Base-by-base conservation (phyloP, 1,140 invertebrate species). In the Heliconius nattereri region DNA sequence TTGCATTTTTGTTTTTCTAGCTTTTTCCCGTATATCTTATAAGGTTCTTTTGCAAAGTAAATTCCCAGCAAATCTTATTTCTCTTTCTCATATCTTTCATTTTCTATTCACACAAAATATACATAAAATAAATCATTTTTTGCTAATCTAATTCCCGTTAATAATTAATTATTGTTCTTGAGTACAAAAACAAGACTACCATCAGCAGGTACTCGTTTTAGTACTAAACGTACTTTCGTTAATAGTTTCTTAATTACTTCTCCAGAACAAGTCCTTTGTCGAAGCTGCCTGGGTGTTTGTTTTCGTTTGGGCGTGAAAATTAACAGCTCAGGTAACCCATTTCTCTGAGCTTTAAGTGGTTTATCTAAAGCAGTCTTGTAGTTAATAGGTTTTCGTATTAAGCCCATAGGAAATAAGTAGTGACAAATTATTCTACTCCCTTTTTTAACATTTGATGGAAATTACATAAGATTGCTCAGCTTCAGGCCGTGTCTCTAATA, bases 241-340 rank as follows among this genome's bases (percentile, higher is more conserved):
- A 66, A 66, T 29, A 66, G 60, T 66, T 66, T 29, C 60, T 66
- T 66, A 66, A 66, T 66, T 66, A 66, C 60, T 29, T 29, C n/a
- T 26, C 8, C 60, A 66, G 60, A 66, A 66, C 60, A 66, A 66
- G 60, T 66, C 60, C 60, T 66, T 66, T 66, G 60, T 29, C 23
- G 23, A 26, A 66, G 60, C 60, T 26, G n/a, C 23, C 3, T 16
- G 11, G 23, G 23, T 66, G 60, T 66, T 66, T 66, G 13, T 66
- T 66, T 66, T 66, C 60, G 60, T 23, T 66, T 66, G 23, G 60
- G 60, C 13, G 60, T 26, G 23, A 66, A 66, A 66, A 66, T 66
- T 66, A 66, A 66, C 26, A 66, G 60, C 16, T 29, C 29, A 66
- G 60, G 26, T 66, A 16, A 66, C 60, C 60, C 11, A 66, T 66